Percentiles rank a stretch among this genome's conserved stretches.
phyloP scores from a whole-genome alignment of 2,113 vertebrate genomes.

The Seriola quinqueradiata region DNA sequence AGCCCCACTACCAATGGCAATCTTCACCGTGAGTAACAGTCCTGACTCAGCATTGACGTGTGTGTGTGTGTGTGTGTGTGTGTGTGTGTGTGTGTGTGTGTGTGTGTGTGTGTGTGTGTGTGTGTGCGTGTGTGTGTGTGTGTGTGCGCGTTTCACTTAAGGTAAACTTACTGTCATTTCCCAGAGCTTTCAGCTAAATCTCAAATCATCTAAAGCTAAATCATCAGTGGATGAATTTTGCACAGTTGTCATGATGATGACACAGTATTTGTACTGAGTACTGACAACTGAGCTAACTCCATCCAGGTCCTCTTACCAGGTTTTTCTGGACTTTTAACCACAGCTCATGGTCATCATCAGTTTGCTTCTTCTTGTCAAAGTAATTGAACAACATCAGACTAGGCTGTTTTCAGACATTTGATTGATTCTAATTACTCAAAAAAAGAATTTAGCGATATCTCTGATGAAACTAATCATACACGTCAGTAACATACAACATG shows the following conservation, averaged over 20 bases:
- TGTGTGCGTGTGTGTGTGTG: too few species aligned
- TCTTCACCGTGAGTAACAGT: slow-evolving; percentile 61
- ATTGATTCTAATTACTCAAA: neutral
- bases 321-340: neutral
- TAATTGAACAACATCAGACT: neutral
- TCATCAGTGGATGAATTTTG: neutral
- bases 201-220: neutral
- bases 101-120: too few species aligned
- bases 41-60: neutral
- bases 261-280: neutral
- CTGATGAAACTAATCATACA: neutral
- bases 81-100: too few species aligned
- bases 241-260: neutral
- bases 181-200: neutral
- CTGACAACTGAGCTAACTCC: neutral
- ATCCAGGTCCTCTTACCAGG: neutral
- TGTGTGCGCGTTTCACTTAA: too few species aligned
- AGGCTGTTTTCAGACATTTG: neutral
- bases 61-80: too few species aligned
- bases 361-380: neutral
- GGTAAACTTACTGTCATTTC: neutral
- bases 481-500: neutral
- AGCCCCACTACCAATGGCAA: slow-evolving; percentile 59
- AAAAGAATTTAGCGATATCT: neutral
- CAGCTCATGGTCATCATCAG: neutral